Evolutionary conservation across 2,113 vertebrate genomes (phyloP), one percentile per base, ranked within the genome.

Genomic region (Onychorhynchus coronatus): DNA sequence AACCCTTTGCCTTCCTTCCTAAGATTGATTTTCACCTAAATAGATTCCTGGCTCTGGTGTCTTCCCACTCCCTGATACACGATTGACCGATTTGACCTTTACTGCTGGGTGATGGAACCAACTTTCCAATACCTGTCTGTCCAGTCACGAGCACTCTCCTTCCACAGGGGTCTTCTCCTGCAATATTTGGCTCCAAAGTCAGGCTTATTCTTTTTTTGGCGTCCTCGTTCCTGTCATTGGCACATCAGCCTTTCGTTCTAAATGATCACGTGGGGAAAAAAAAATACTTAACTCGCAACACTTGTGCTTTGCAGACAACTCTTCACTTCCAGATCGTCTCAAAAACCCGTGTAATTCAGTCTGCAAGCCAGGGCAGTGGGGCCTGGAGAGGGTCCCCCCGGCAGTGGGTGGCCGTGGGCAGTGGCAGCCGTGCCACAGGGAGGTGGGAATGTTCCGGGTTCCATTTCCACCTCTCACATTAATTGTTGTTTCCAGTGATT

Each of bases 161-260:
- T 17, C 68, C 41, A 12, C 55, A 3, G 1, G 2, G 11, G 1
- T 4, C 9, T 52, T 88, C 23, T 49, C 70, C 46, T 31, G 0
- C 59, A 35, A 4, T 1, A 30, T 58, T 44, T 30, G 8, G 50
- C 73, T 81, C 78, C 53, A 28, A 63, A 15, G 11, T 12, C 47
- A 4, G 9, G 21, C 22, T 44, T 11, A 4, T 47, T 24, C 28
- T n/a, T n/a, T 10, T 31, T 49, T 41, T 41, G n/a, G 3, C 46
- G 22, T 9, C 55, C 37, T 27, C 11, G 30, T 18, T 76, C 59
- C 73, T 23, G 5, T 3, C 92, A 30, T 20, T 8, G 24, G 9
- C 14, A 7, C 3, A 20, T 11, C 68, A 39, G 27, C 16, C 1
- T 70, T 65, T 70, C 8, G 33, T 30, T 28, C 44, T 30, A 7